Evolutionary conservation across 2,113 vertebrate genomes (phyloP).

Genomic region (Acanthochromis polyacanthus): DNA sequence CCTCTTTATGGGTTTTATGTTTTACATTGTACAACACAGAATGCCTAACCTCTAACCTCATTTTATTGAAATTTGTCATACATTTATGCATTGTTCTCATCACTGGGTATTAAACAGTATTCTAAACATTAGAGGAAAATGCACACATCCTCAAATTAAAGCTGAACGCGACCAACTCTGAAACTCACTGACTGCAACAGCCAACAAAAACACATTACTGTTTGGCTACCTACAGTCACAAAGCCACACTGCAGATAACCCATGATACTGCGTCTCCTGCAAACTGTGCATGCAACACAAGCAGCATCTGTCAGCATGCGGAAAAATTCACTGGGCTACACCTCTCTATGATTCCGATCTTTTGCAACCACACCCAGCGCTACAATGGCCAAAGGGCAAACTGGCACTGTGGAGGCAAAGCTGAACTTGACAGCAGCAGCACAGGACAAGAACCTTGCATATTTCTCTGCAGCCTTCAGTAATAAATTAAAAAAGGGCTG

Average conservation of each 20-base stretch:
- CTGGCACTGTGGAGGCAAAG: conserved; percentile 41
- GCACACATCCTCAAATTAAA: too few relatives aligned
- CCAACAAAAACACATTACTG: background rate
- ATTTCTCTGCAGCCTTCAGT: conserved; percentile 12
- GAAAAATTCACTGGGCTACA: background rate
- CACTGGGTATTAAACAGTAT: too few relatives aligned
- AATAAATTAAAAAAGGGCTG: too few relatives aligned
- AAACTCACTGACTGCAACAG: background rate
- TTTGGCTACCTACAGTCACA: too few relatives aligned
- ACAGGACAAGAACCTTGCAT: background rate
- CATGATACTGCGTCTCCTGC: background rate
- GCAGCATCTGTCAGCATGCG: conserved; percentile 5
- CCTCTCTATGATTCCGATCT: conserved; percentile 25
- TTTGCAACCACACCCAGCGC: conserved; percentile 55
- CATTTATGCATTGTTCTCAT: too few relatives aligned
- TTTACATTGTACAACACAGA: too few relatives aligned
- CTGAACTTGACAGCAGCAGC: conserved; percentile 24
- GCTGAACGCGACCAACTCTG: too few relatives aligned
- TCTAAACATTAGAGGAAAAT: too few relatives aligned
- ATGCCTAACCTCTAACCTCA: too few relatives aligned
- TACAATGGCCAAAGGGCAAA: conserved; percentile 49
- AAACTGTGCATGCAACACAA: background rate
- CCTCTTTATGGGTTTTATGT: background rate
- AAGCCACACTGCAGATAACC: too few relatives aligned
- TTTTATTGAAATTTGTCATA: too few relatives aligned